phyloP scores from a whole-genome alignment of 2,888 invertebrate species.

The Leptodirus hochenwartii region DNA sequence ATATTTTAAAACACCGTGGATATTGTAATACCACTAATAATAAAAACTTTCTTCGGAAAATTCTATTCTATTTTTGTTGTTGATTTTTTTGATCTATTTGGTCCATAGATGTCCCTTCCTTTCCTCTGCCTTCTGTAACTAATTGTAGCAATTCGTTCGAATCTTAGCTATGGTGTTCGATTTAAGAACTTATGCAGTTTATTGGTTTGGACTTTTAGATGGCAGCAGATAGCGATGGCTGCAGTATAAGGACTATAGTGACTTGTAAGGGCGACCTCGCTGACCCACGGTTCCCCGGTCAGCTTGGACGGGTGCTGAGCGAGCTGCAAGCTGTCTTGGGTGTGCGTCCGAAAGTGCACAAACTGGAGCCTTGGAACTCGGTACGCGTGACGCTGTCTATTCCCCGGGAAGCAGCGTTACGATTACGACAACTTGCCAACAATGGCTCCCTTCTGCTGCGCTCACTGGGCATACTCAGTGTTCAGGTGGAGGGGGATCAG shows the following conservation, averaged over 20 bases:
- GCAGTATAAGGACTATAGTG: constrained; percentile 61
- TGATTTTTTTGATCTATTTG: no score
- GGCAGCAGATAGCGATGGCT: constrained; percentile 78
- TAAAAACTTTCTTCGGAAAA: no score
- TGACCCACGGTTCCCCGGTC: constrained; percentile 72
- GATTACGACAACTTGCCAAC: constrained; percentile 78
- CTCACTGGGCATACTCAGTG: constrained; percentile 84
- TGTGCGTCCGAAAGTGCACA: constrained; percentile 37
- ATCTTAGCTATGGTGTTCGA: no score
- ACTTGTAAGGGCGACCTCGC: constrained; percentile 83
- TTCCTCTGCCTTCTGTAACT: no score
- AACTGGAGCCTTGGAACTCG: constrained; percentile 96
- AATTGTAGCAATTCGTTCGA: no score
- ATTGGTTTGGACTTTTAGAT: no score
- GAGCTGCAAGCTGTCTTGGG: constrained; percentile 58
- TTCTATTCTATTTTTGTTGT: no score
- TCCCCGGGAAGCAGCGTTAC: constrained; percentile 86
- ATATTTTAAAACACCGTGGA: no score
- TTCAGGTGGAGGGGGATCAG: constrained; percentile 83
- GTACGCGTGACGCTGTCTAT: constrained; percentile 95
- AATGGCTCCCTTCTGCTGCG: constrained; percentile 78
- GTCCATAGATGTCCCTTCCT: no score
- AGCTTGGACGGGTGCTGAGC: constrained; percentile 59
- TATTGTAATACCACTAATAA: no score
- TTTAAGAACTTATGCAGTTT: no score